Base-by-base conservation (phyloP, 2,113 vertebrate species). In the Oostethus manadensis region DNA sequence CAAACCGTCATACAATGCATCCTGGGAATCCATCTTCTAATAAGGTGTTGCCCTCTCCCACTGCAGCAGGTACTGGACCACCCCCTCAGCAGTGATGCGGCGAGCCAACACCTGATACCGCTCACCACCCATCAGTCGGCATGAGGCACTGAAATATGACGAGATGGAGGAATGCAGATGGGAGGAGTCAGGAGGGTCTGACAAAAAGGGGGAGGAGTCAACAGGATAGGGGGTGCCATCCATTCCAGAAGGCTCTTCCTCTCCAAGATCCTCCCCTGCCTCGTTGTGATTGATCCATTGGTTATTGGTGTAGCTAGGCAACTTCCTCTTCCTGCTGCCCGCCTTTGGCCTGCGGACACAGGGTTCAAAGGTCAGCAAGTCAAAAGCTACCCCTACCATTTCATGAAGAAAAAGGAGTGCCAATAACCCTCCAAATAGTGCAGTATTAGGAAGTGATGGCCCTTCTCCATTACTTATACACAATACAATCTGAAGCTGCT, bases 21-120 rank as follows among this genome's bases (percentile, higher is more conserved):
- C n/a, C n/a, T n/a, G n/a, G n/a, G n/a, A n/a, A n/a, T 13, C 38
- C 38, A 0, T 10, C 38, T 17, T 35, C 70, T 82, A 98, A 81
- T 93, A 98, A 0, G 94, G 94, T 3, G 96, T 94, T 0, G 92
- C 91, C 53, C 96, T 94, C 79, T 98, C 96, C 96, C 96, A 98
- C 85, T 99, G 93, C 78, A 98, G 87, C 73, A 99, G 88, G 82
- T 99, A 98, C 86, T 99, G 96, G 45, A 96, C 93, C 47, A 92
- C 93, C 18, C 96, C 96, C 71, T 96, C 92, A 0, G 90, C 88
- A 0, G 93, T 96, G 84, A 96, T 87, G 29, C 96, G 82, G 3
- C 96, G 92, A 0, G 95, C 96, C 85, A 98, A 56, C 72, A 99
- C 95, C 79, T 94, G 95, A 77, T 93, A 97, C 80, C 93, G 91